These are phyloP conservation scores for Xestia sexstrigata DNA, from an alignment of 2,888 invertebrate genomes.

Conservation along the genomic window DNA sequence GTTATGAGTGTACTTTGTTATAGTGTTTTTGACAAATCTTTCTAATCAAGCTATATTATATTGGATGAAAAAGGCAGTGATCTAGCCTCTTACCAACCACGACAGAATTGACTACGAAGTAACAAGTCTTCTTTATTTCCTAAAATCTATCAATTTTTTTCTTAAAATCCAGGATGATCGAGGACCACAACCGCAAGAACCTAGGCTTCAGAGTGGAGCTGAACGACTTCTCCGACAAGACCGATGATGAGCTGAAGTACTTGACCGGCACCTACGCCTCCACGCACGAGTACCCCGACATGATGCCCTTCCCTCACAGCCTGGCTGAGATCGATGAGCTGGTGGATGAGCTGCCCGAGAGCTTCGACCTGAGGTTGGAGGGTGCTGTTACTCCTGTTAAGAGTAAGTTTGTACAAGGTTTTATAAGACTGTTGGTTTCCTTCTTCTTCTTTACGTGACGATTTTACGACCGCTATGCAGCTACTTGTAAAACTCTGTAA, in stretches of 20 bases:
- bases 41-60: not conserved
- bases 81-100: not conserved
- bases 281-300: constrained; percentile 29
- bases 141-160: not conserved
- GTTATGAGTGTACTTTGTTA: no score
- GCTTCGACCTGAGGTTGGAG: constrained; percentile 74
- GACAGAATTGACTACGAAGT: not conserved
- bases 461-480: not conserved
- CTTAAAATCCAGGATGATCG: constrained; percentile 65
- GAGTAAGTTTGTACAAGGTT: constrained; percentile 64
- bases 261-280: constrained; percentile 66
- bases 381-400: constrained; percentile 74
- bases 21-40: not conserved
- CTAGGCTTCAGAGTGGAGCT: constrained; percentile 71
- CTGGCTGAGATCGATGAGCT: constrained; percentile 65
- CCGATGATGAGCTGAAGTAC: constrained; percentile 67
- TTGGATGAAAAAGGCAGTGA: not conserved
- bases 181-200: constrained; percentile 74
- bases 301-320: constrained; percentile 69
- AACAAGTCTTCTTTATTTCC: not conserved
- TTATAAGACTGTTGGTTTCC: no score
- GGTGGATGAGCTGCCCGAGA: constrained; percentile 69
- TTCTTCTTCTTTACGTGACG: not conserved
- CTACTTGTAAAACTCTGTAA: not conserved
- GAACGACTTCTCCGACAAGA: constrained; percentile 76